Evolutionary conservation across 2,113 vertebrate species (phyloP).

Genomic region (Arvicanthis niloticus): DNA sequence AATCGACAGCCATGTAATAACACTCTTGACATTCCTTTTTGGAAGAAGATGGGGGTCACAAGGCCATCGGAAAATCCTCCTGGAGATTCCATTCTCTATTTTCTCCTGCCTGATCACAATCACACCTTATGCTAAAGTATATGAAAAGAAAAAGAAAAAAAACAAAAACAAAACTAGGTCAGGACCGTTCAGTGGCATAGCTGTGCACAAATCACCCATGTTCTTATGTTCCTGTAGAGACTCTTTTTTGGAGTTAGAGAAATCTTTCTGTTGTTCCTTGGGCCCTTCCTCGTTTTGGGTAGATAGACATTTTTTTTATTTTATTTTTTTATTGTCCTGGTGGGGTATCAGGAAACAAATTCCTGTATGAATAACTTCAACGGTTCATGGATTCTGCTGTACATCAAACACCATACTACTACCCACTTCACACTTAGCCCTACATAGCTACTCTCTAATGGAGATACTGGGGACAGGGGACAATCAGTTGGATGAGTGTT

Average conservation of each 20-base stretch:
- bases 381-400: no score
- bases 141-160: not conserved
- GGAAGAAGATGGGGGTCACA: no score
- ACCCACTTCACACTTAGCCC: not conserved
- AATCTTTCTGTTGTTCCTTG: not conserved
- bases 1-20: no score
- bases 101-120: not conserved
- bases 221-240: not conserved
- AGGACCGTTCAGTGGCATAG: not conserved
- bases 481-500: not conserved
- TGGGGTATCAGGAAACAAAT: no score
- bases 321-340: not conserved
- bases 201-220: not conserved
- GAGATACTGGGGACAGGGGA: not conserved
- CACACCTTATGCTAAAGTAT: not conserved
- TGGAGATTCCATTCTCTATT: not conserved
- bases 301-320: not conserved
- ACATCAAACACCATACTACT: rapidly evolving
- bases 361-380: not conserved
- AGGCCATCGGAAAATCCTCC: not conserved
- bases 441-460: not conserved
- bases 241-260: not conserved
- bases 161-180: not conserved
- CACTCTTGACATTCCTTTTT: not conserved
- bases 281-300: not conserved